Evolutionary conservation across 2,797 vertebrate species (phyloP), one percentile per base, ranked within the genome.

Genomic region (Adrianichthys oophorus): DNA sequence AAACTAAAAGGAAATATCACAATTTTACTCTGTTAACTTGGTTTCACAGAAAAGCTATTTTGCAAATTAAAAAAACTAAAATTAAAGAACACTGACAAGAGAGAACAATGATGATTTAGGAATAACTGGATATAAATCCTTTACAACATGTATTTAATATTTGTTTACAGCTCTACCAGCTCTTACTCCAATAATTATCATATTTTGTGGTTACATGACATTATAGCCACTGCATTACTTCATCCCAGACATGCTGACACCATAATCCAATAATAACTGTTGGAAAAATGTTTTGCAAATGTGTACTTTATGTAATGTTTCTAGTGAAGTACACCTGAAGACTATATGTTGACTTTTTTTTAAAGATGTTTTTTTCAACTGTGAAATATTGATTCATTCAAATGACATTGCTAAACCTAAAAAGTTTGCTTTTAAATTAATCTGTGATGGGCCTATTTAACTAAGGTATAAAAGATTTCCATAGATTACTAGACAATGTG

Each of bases 151-250:
- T 37, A 48, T 72, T 43, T 29, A 43, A 46, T 44, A 53, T 78
- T 59, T 75, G 70, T 79, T 80, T 49, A 66, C 72, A 66, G 55
- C 42, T 45, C 42, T 57, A 58, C 60, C 62, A 24, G 54, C 53
- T 60, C 52, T 52, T 62, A 76, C 40, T 37, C 51, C 62, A 43
- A 53, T 73, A 65, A 83, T 82, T 63, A 74, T 73, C 74, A 58
- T 60, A 76, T 81, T 78, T 76, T 68, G 82, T 68, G 77, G 84
- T 64, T 50, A n/a, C 41, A 59, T 79, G 74, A 70, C 79, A 68
- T 78, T 78, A 80, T 19, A 46, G 59, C 56, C 54, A 40, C 50
- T 10, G 50, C 45, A 54, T 43, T 58, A 54, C 52, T 57, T 80
- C 63, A 57, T 54, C 46, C 56, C 64, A 76, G 67, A 76, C 63